phyloP scores from a whole-genome alignment of 2,888 invertebrate genomes.

The Hyles lineata region DNA sequence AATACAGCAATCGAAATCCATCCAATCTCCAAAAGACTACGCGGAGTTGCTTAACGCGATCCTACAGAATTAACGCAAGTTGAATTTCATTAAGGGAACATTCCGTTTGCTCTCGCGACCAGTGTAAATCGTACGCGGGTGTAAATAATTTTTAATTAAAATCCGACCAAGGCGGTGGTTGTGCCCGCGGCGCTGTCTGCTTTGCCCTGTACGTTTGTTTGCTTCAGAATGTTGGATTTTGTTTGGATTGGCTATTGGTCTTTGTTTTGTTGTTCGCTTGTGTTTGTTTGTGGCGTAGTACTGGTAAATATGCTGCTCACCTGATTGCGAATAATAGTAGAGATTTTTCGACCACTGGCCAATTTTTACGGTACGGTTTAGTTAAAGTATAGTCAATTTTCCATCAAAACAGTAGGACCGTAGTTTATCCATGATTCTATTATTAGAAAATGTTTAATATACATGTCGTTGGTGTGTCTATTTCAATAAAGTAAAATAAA shows the following conservation, averaged over 20 bases:
- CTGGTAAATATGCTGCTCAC: not conserved
- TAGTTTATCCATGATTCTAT: too few species aligned
- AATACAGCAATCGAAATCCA: constrained; percentile 2
- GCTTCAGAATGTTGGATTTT: not conserved
- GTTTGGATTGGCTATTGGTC: constrained; percentile 10
- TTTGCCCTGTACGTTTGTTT: constrained; percentile 3
- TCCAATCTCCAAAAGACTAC: not conserved
- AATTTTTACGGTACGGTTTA: too few species aligned
- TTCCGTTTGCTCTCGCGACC: constrained; percentile 27
- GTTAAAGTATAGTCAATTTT: too few species aligned
- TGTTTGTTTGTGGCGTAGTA: not conserved
- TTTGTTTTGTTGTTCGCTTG: not conserved
- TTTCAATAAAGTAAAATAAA: too few species aligned
- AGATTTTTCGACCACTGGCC: too few species aligned
- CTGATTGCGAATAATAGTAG: too few species aligned
- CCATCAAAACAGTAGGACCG: too few species aligned
- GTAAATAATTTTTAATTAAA: constrained; percentile 38
- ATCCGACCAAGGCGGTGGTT: constrained; percentile 25
- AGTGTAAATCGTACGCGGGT: constrained; percentile 25
- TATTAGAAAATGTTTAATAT: too few species aligned
- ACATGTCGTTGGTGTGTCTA: too few species aligned
- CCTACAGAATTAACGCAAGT: constrained; percentile 17
- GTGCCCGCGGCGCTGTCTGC: constrained; percentile 20
- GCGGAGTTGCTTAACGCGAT: constrained; percentile 17
- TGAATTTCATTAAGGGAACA: constrained; percentile 27